Evolutionary conservation across 2,888 invertebrate species (phyloP), one percentile per base, ranked within the genome.

Genomic region (Celastrina argiolus): DNA sequence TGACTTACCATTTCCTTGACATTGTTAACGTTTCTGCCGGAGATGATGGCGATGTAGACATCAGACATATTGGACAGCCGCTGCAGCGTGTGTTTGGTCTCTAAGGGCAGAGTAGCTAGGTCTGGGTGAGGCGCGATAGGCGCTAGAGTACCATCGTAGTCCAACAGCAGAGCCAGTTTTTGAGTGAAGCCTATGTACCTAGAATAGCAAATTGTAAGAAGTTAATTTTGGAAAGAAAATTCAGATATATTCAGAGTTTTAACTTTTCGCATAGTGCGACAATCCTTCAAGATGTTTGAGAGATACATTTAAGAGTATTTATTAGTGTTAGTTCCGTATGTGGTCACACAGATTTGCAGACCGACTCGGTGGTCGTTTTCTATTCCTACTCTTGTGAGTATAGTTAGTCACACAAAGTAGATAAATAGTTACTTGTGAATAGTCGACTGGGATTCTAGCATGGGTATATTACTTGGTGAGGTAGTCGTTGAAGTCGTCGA

Each of bases 101-200:
- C 97, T 10, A 94, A 88, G 0, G 97, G 96, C 45, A 97, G 91
- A 0, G 94, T 95, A n/a, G 97, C 97, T 71, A 97, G 88, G 86
- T 97, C 97, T 0, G 97, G 97, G 87, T 97, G 97, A 0, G 97
- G 96, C 0, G 97, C 97, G 70, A 97, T 96, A 0, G 97, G 97
- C 0, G 97, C 96, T 74, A 97, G 85, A 1, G 97, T 97, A 34
- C 97, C 97, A 80, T 97, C 97, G 83, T 97, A 97, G 84, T 97
- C 97, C 75, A 97, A 86, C 0, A 97, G 86, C 1, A 97, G 87
- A 0, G 97, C 97, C 77, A 97, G 84, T 87, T 97, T 97, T 79
- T 96, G 96, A 8, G 96, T 94, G 76, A 95, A 95, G 69, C 97
- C 97, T 76, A 97, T 96, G 84, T 97, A 97, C 82, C 96, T 96